Evolutionary conservation across 2,797 vertebrate genomes (phyloP).

Genomic region (Eleutherodactylus coqui): DNA sequence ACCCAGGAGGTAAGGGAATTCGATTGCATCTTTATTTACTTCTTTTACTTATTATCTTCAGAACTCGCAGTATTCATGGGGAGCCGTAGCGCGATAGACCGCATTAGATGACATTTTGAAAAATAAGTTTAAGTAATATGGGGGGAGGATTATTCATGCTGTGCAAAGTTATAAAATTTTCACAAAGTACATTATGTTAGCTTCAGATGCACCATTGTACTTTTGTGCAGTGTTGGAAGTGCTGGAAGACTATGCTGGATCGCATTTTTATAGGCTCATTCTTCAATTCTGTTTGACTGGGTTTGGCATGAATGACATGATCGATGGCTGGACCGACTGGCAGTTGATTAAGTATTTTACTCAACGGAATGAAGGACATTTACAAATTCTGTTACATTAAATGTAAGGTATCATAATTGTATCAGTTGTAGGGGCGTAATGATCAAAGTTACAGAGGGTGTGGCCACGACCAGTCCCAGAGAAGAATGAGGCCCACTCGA

Average conservation of each 20-base stretch:
- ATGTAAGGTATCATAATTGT: neutral
- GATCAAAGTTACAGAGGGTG: too few relatives aligned
- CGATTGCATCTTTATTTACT: constrained; percentile 14
- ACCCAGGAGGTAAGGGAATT: neutral
- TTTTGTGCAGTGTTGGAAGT: neutral
- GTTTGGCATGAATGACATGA: neutral
- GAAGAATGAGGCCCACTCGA: too few relatives aligned
- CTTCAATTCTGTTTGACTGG: neutral
- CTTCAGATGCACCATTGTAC: neutral
- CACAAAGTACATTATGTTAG: neutral
- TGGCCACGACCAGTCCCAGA: too few relatives aligned
- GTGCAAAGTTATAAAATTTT: constrained; percentile 15
- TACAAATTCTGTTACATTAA: neutral
- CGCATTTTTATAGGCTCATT: constrained; percentile 6
- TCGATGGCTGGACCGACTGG: neutral
- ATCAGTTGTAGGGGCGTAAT: too few relatives aligned
- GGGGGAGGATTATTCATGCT: constrained; percentile 21
- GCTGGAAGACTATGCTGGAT: neutral
- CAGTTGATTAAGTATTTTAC: neutral
- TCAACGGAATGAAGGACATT: neutral
- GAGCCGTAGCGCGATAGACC: neutral
- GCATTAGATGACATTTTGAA: constrained; percentile 25
- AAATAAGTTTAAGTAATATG: constrained; percentile 11
- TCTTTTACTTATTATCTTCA: constrained; percentile 32
- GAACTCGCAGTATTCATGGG: constrained; percentile 16